phyloP scores from a whole-genome alignment of 2,888 invertebrate species.

The Rhopalosiphum nymphaeae region DNA sequence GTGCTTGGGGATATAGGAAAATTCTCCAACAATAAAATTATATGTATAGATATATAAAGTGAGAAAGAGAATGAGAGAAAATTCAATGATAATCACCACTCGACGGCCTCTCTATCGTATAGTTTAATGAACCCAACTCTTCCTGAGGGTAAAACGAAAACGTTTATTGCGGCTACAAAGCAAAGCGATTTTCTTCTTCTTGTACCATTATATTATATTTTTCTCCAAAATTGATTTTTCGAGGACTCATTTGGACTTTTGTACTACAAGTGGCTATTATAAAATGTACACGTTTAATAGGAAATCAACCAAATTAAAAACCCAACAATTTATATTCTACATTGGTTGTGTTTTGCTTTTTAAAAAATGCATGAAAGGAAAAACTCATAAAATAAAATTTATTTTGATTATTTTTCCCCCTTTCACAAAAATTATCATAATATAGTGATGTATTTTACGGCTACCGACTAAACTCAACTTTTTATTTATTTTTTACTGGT shows the following conservation, averaged over 20 bases:
- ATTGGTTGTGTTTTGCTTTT: not conserved
- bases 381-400: constrained; percentile 1
- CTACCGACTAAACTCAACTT: not conserved
- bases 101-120: not conserved
- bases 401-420: not conserved
- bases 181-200: constrained; percentile 18
- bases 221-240: constrained; percentile 44
- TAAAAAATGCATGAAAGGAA: not conserved
- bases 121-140: constrained; percentile 39
- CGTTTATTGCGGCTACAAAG: constrained; percentile 43
- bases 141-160: constrained; percentile 51
- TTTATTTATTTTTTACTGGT: not conserved
- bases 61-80: not conserved
- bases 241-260: not conserved
- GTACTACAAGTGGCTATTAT: not conserved
- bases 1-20: constrained; percentile 36
- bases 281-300: constrained; percentile 16
- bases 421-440: not conserved
- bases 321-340: not conserved
- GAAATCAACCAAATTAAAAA: not conserved
- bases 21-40: not conserved
- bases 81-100: constrained; percentile 31
- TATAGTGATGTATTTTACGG: not conserved
- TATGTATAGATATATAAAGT: not conserved
- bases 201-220: not conserved